A percentile compares a stretch with the other conserved stretches of the same genome.
phyloP scores from a whole-genome alignment of 1,140 invertebrate species.

The Lutraria rhynchaena region DNA sequence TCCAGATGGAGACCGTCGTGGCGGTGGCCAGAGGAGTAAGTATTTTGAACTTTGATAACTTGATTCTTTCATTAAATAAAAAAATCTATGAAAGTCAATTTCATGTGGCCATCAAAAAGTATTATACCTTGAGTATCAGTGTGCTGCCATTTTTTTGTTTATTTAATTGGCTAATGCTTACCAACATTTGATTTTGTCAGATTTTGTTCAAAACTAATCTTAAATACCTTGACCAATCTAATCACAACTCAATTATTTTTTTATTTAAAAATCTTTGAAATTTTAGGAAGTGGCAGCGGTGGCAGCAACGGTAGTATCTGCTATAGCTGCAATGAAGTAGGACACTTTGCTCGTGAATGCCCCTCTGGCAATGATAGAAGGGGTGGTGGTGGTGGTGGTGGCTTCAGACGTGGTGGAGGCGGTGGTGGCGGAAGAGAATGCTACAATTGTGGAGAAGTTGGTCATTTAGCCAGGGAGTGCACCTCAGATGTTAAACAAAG shows the following conservation, averaged over 20 bases:
- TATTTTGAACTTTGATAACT: neutral
- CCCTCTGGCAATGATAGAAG: constrained; percentile 66
- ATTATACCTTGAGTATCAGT: too few species aligned
- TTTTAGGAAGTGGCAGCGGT: constrained; percentile 28
- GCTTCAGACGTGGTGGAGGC: constrained; percentile 87
- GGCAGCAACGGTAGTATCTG: constrained; percentile 64
- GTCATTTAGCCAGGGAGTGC: constrained; percentile 87
- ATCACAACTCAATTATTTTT: too few species aligned
- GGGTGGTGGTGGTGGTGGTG: constrained; percentile 90
- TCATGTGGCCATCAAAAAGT: neutral
- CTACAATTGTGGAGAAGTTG: constrained; percentile 83
- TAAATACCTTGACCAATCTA: too few species aligned
- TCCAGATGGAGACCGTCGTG: constrained; percentile 16
- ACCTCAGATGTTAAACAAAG: constrained; percentile 89
- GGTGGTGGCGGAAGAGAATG: constrained; percentile 54
- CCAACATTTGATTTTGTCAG: too few species aligned
- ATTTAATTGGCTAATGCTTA: too few species aligned
- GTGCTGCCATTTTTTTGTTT: too few species aligned
- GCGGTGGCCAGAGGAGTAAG: constrained; percentile 31
- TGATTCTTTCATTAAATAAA: neutral
- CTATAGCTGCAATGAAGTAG: constrained; percentile 82
- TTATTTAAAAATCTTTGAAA: too few species aligned
- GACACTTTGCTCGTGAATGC: constrained; percentile 84
- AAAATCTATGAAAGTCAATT: neutral
- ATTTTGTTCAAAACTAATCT: too few species aligned